phyloP scores from a whole-genome alignment of 2,888 invertebrate genomes.

The Andricus quercusramuli region DNA sequence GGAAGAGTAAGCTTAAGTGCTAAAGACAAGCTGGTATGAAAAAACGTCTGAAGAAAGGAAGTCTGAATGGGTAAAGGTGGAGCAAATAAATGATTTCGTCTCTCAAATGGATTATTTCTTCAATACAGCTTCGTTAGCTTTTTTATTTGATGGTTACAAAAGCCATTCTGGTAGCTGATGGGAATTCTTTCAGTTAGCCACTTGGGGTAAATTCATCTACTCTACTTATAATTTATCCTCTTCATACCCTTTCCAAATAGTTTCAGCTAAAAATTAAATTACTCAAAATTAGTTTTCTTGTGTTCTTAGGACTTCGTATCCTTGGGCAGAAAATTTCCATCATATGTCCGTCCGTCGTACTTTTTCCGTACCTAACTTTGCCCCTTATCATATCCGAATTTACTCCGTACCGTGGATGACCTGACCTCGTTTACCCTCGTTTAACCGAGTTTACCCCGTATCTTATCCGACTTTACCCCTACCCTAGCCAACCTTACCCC shows the following conservation, averaged over 20 bases:
- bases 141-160: not conserved
- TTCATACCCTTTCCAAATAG: not conserved
- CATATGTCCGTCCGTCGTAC: no score
- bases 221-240: not conserved
- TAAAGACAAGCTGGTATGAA: not conserved
- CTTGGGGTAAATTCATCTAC: not conserved
- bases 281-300: not conserved
- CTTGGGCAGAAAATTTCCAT: no score
- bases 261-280: not conserved
- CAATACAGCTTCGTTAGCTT: not conserved
- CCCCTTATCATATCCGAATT: no score
- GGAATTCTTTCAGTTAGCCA: not conserved
- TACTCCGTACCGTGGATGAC: no score
- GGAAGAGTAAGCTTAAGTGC: not conserved
- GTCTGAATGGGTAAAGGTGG: not conserved
- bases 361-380: no score
- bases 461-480: no score
- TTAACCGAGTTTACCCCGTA: no score
- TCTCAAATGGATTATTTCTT: not conserved
- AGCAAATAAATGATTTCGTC: constrained; percentile 1
- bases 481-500: no score
- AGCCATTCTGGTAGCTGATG: not conserved
- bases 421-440: no score
- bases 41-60: not conserved
- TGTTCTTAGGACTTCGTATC: no score